Base-by-base conservation (phyloP, 2,888 invertebrate genomes). In the Scaeva pyrastri region DNA sequence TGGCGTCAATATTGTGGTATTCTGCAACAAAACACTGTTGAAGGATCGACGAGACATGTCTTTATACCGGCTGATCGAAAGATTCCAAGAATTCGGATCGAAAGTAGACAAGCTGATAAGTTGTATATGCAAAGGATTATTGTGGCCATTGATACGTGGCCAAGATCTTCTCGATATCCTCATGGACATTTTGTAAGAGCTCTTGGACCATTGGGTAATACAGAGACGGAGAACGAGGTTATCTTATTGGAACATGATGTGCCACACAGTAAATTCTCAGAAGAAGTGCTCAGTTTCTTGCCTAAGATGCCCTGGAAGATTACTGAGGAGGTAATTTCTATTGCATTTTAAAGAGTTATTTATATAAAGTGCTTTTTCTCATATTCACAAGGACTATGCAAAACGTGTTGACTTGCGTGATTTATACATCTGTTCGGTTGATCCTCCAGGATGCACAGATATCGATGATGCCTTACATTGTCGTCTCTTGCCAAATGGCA, bases 1-100 rank as follows among this genome's bases (percentile, higher is more conserved):
- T 99, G 99, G 98, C 94, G 98, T 50, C 99, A 98, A 91, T 99
- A 99, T 92, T 99, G 99, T 93, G 99, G 99, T 14, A 98, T 99
- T 89, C 93, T 99, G 74, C 95, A 97, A 91, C 95, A 96, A 0
- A 97, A 96, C 90, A 94, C 95, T 21, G 93, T 97, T 52, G 94
- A 95, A 91, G 96, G 95, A 55, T 94, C 95, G 0, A 94, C 94
- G 0, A 94, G 96, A 23, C 98, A 99, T 91, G 93, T 99, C 2
- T 99, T 99, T 93, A 95, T 98, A 2, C 98, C 99, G 23, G 97
- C 99, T 0, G 99, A 99, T 91, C 95, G 96, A 82, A 96, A 97
- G 88, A 97, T 99, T 80, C 99, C 99, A 0, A 97, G 98, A 91
- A 97, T 99, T 55, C 94, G 98, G 39, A 98, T 99, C 71, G 99